phyloP scores from a whole-genome alignment of 2,888 invertebrate species.

The Odontomyia ornata region DNA sequence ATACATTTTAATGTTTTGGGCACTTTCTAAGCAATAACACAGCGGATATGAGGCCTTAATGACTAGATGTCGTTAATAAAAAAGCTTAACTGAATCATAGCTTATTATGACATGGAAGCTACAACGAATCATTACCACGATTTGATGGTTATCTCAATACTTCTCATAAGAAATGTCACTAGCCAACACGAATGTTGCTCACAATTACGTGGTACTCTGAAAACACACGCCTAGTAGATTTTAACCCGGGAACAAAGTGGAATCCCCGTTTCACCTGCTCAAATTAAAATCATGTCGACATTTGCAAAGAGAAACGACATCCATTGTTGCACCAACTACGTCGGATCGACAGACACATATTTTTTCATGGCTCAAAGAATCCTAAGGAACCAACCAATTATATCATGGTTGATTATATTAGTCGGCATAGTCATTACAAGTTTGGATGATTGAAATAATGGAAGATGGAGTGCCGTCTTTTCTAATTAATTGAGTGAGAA shows the following conservation, averaged over 20 bases:
- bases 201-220: background rate
- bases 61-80: constrained; percentile 21
- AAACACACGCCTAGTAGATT: background rate
- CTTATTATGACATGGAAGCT: constrained; percentile 22
- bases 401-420: background rate
- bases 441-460: constrained; percentile 10
- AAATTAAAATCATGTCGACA: constrained; percentile 46
- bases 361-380: background rate
- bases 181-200: background rate
- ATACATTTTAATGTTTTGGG: no score
- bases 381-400: background rate
- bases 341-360: background rate
- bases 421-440: background rate
- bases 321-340: constrained; percentile 24
- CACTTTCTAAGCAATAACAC: no score
- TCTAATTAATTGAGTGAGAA: constrained; percentile 29
- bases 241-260: background rate
- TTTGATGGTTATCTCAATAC: constrained; percentile 40
- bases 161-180: constrained; percentile 27
- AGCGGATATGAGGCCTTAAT: background rate
- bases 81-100: constrained; percentile 46
- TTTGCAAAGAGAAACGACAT: constrained; percentile 17
- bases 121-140: constrained; percentile 27
- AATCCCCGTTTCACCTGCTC: constrained; percentile 46
- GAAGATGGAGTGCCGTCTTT: background rate